These are phyloP conservation scores for Zosterops japonicus DNA, from an alignment of 2,113 vertebrate genomes.

Conservation along the genomic window DNA sequence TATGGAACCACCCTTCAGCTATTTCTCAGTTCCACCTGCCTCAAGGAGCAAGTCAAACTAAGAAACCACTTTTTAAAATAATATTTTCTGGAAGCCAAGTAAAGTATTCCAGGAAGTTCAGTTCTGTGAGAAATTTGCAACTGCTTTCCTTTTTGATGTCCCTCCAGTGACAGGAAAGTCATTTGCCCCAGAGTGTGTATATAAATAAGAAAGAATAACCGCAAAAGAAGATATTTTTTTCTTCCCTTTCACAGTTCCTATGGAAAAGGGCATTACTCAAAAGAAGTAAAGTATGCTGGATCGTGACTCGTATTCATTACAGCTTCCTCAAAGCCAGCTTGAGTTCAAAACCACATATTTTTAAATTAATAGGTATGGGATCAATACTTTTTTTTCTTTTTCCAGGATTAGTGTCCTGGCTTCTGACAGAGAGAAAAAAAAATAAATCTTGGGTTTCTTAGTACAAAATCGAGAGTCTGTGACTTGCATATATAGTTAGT, in stretches of 20 bases:
- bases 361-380: slow-evolving; percentile 30
- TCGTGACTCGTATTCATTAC: slow-evolving; percentile 19
- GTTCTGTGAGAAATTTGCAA: slow-evolving; percentile 23
- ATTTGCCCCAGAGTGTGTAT: slow-evolving; percentile 39
- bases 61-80: not conserved
- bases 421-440: not conserved
- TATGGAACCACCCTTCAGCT: not conserved
- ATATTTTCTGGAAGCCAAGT: slow-evolving; percentile 38
- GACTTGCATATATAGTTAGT: not conserved
- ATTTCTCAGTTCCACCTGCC: slow-evolving; percentile 35
- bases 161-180: slow-evolving; percentile 26
- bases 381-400: slow-evolving; percentile 15
- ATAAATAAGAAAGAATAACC: slow-evolving; percentile 36
- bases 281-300: not conserved
- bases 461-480: not conserved
- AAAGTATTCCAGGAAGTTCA: slow-evolving; percentile 46
- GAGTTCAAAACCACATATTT: slow-evolving; percentile 32
- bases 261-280: slow-evolving; percentile 27
- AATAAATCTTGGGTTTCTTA: not conserved
- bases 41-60: slow-evolving; percentile 12
- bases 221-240: not conserved
- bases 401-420: not conserved
- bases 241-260: not conserved
- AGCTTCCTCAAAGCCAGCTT: not conserved
- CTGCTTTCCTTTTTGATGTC: slow-evolving; percentile 44